These are phyloP conservation scores for Drosophila athabasca DNA, from an alignment of 1,140 invertebrate genomes.

Conservation along the genomic window DNA sequence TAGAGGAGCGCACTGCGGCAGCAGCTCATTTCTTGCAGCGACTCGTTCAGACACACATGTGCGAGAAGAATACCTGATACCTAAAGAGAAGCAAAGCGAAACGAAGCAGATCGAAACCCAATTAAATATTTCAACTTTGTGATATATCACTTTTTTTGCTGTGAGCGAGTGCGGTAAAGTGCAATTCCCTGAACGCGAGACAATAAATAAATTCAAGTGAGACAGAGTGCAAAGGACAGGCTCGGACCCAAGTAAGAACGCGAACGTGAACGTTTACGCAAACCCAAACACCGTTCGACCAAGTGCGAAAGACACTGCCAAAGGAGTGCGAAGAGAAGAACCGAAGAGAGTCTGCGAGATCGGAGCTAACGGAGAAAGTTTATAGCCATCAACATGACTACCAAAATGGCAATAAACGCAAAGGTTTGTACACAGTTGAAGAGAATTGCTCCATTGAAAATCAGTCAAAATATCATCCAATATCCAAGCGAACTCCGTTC, in stretches of 20 bases:
- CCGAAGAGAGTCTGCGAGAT: neutral
- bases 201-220: conserved; percentile 19
- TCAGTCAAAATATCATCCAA: neutral
- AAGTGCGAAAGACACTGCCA: conserved; percentile 25
- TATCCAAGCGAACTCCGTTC: no score
- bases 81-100: conserved; percentile 13
- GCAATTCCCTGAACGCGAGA: conserved; percentile 9
- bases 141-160: conserved; percentile 17
- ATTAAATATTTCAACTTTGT: conserved; percentile 4
- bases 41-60: conserved; percentile 60
- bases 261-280: no score
- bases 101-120: conserved; percentile 18
- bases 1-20: conserved; percentile 50
- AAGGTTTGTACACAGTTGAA: conserved; percentile 60
- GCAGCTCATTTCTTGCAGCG: conserved; percentile 73
- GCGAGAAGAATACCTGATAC: conserved; percentile 11
- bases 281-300: no score
- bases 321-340: conserved; percentile 13
- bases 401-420: conserved; percentile 80
- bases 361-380: conserved; percentile 23
- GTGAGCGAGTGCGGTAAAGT: conserved; percentile 22
- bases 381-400: conserved; percentile 55
- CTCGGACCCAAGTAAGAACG: no score
- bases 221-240: conserved; percentile 31
- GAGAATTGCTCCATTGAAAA: neutral